Evolutionary conservation across 2,888 invertebrate genomes (phyloP).

Genomic region (Elegia similella): DNA sequence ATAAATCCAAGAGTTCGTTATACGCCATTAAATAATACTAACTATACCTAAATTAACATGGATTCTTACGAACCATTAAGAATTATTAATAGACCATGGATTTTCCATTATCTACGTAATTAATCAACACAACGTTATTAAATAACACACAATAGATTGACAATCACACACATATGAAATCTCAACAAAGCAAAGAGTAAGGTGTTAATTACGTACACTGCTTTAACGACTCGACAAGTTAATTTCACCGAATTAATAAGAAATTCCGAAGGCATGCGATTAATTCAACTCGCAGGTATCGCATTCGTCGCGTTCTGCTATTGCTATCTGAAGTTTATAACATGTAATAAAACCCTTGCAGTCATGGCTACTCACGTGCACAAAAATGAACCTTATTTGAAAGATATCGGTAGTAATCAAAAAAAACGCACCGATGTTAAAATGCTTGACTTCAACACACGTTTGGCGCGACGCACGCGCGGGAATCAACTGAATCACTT

Average conservation of each 20-base stretch:
- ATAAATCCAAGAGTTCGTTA: no score
- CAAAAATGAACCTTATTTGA: conserved; percentile 30
- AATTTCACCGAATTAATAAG: conserved; percentile 14
- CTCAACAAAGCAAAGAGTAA: background rate
- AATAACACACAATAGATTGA: background rate
- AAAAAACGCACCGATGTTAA: conserved; percentile 59
- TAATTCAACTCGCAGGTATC: conserved; percentile 32
- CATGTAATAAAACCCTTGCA: conserved; percentile 12
- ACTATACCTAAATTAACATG: background rate
- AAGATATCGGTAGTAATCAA: conserved; percentile 19
- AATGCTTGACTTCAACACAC: conserved; percentile 40
- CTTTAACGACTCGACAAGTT: conserved; percentile 2
- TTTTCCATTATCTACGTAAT: background rate
- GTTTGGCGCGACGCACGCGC: conserved; percentile 66
- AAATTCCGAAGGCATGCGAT: conserved; percentile 37
- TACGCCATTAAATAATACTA: no score
- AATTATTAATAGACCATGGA: background rate
- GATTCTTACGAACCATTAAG: background rate
- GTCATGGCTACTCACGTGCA: conserved; percentile 23
- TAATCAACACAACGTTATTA: background rate
- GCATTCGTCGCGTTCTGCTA: conserved; percentile 15
- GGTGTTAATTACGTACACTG: conserved; percentile 8
- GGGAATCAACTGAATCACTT: conserved; percentile 52
- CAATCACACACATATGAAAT: background rate
- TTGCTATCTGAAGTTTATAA: conserved; percentile 20